These are phyloP conservation scores for Ophion obscuratus DNA, from an alignment of 2,888 invertebrate genomes.

Conservation along the genomic window DNA sequence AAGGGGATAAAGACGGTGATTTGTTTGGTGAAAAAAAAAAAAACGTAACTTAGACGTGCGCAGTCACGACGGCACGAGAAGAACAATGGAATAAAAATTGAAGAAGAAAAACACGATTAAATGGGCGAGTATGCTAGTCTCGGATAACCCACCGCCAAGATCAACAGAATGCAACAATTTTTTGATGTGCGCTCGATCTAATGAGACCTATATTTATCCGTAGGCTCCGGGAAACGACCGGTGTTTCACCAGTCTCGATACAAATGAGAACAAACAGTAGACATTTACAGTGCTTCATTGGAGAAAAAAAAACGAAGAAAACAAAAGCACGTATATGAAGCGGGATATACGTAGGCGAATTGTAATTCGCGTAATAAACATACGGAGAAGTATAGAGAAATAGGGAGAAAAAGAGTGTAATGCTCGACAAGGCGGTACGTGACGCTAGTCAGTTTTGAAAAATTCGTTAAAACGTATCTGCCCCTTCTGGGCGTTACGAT, in stretches of 20 bases:
- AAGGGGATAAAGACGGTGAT: conserved; percentile 32
- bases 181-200: conserved; percentile 66
- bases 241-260: conserved; percentile 44
- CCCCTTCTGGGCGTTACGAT: conserved; percentile 23
- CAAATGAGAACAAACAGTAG: conserved; percentile 12
- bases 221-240: conserved; percentile 54
- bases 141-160: conserved; percentile 67
- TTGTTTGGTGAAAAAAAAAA: conserved; percentile 56
- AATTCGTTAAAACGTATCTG: conserved; percentile 18
- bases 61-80: conserved; percentile 29
- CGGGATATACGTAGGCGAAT: conserved; percentile 30
- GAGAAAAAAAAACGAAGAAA: conserved; percentile 11
- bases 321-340: neutral
- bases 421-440: conserved; percentile 75
- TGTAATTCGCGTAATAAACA: conserved; percentile 42
- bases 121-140: conserved; percentile 74
- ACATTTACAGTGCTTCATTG: conserved; percentile 16
- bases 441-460: conserved; percentile 78
- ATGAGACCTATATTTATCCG: conserved; percentile 54
- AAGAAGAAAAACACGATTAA: conserved; percentile 40
- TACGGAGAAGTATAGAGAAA: conserved; percentile 4
- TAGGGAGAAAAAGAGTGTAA: conserved; percentile 2
- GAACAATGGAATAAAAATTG: neutral
- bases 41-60: conserved; percentile 60
- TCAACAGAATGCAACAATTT: conserved; percentile 80